Evolutionary conservation across 2,888 invertebrate genomes (phyloP).

Genomic region (Dynastes grantii): DNA sequence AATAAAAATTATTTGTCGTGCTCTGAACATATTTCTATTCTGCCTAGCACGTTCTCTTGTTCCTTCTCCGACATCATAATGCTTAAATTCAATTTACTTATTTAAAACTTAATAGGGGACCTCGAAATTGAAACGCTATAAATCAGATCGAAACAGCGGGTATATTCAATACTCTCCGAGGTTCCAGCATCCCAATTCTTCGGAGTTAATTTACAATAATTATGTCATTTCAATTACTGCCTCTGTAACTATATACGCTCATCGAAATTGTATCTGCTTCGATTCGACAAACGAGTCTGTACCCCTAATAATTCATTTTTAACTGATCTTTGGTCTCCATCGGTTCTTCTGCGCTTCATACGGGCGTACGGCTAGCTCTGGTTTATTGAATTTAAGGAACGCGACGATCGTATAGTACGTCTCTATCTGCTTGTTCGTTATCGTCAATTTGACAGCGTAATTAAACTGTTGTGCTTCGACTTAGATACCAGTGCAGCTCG

Average conservation of each 20-base stretch:
- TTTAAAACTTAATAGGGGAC: slow-evolving; percentile 8
- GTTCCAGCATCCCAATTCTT: neutral
- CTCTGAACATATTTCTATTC: too few species aligned
- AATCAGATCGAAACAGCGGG: slow-evolving; percentile 5
- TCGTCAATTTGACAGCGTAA: slow-evolving; percentile 40
- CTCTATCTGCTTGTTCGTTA: slow-evolving; percentile 31
- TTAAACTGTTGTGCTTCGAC: slow-evolving; percentile 40
- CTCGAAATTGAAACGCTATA: slow-evolving; percentile 17
- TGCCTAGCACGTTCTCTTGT: too few species aligned
- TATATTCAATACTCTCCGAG: too few species aligned
- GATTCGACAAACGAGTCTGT: slow-evolving; percentile 3
- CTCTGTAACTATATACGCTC: neutral
- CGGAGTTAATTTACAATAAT: slow-evolving; percentile 20
- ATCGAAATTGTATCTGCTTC: slow-evolving; percentile 5
- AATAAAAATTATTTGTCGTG: too few species aligned
- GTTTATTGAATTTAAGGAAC: slow-evolving; percentile 40
- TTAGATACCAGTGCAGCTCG: neutral
- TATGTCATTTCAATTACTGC: slow-evolving; percentile 33
- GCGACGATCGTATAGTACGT: slow-evolving; percentile 11
- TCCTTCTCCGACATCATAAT: too few species aligned
- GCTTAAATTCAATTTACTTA: neutral
- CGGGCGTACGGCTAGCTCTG: neutral
- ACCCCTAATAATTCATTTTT: slow-evolving; percentile 42
- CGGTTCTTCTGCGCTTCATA: slow-evolving; percentile 6
- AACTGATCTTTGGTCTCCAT: slow-evolving; percentile 28